phyloP scores from a whole-genome alignment of 53 echinoderm and acorn worm species.

The Patiria pectinifera region DNA sequence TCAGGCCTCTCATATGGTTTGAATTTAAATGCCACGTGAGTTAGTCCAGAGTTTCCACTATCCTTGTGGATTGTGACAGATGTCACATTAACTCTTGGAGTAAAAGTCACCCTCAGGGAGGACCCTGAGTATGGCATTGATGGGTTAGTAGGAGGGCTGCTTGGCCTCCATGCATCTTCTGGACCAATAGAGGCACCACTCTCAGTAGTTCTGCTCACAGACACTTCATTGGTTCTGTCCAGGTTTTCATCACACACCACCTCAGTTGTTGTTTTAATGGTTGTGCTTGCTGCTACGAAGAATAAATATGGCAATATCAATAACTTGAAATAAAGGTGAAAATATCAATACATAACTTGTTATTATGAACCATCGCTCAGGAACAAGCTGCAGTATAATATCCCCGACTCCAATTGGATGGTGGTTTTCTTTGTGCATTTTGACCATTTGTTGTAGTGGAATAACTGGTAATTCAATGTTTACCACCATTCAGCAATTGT shows the following conservation, averaged over 20 bases:
- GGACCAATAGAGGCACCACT: not conserved
- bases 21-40: not conserved
- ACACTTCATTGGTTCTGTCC: not conserved
- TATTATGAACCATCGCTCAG: not conserved
- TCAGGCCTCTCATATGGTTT: not conserved
- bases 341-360: not conserved
- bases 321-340: not conserved
- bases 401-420: no score
- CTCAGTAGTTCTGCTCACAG: not conserved
- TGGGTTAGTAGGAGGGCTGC: not conserved
- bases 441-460: no score
- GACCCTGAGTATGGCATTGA: not conserved
- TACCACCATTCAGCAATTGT: no score
- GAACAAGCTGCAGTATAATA: not conserved
- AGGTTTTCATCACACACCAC: conserved; percentile 15
- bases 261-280: conserved; percentile 28
- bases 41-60: not conserved
- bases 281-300: conserved; percentile 15
- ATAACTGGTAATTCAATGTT: no score
- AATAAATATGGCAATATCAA: not conserved
- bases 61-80: not conserved
- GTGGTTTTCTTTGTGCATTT: no score
- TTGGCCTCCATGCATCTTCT: conserved; percentile 8
- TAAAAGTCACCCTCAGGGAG: not conserved
- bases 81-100: conserved; percentile 1